Evolutionary conservation across 2,797 vertebrate genomes (phyloP).

Genomic region (Sebastes taczanowskii): DNA sequence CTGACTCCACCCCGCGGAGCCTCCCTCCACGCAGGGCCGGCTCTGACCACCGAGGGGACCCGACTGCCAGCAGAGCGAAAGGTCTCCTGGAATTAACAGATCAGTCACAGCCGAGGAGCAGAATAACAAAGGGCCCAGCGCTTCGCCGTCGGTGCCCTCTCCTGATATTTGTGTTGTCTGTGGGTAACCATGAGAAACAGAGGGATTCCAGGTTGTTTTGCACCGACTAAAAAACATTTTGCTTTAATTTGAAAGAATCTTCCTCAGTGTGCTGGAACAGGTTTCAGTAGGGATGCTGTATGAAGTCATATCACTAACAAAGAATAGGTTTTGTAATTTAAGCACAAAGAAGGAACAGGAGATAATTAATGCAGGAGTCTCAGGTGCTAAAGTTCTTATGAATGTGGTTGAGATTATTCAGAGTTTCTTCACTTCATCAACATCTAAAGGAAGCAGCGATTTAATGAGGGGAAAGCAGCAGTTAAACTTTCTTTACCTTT

Average conservation of each 20-base stretch:
- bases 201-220: slow-evolving; percentile 26
- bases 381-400: neutral
- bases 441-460: slow-evolving; percentile 3
- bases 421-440: neutral
- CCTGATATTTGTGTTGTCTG: slow-evolving; percentile 35
- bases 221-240: slow-evolving; percentile 1
- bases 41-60: slow-evolving; percentile 17
- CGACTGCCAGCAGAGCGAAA: slow-evolving; percentile 23
- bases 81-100: slow-evolving; percentile 49
- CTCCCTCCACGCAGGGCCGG: neutral
- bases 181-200: slow-evolving; percentile 29
- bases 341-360: neutral
- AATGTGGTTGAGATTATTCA: neutral
- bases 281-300: neutral
- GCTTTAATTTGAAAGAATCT: slow-evolving; percentile 19
- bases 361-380: neutral
- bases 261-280: neutral
- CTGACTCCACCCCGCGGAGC: slow-evolving; percentile 17
- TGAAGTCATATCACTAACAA: neutral
- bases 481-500: slow-evolving; percentile 19
- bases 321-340: neutral
- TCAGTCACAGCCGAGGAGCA: slow-evolving; percentile 35
- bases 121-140: slow-evolving; percentile 54
- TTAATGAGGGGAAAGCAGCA: slow-evolving; percentile 12
- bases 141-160: slow-evolving; percentile 17